phyloP scores from a whole-genome alignment of 2,797 vertebrate species.

The Notamacropus eugenii region DNA sequence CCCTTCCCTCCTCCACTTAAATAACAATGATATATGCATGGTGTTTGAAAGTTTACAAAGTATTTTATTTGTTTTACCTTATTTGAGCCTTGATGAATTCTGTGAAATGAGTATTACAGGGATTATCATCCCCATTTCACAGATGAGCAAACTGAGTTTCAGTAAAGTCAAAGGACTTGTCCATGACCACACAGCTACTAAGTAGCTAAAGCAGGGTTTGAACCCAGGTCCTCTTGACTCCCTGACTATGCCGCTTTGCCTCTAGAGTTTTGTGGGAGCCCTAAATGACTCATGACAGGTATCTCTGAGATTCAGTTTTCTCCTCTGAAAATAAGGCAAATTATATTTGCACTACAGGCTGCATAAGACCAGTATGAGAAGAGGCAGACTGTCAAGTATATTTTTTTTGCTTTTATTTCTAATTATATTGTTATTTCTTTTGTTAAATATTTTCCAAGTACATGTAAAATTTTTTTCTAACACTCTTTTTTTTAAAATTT shows the following conservation, averaged over 20 bases:
- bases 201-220: background rate
- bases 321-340: background rate
- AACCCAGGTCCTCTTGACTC: background rate
- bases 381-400: background rate
- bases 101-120: background rate
- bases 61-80: background rate
- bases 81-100: background rate
- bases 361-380: background rate
- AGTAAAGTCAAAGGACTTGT: background rate
- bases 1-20: background rate
- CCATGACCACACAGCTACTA: background rate
- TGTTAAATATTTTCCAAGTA: background rate
- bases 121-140: background rate
- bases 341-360: background rate
- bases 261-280: background rate
- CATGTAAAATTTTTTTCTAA: background rate
- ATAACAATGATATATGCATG: background rate
- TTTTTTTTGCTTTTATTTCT: background rate
- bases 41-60: background rate
- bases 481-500: background rate
- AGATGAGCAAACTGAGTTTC: background rate
- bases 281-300: background rate
- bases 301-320: background rate
- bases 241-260: background rate
- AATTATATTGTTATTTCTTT: background rate